Percentiles rank a stretch among this genome's conserved stretches.
Evolutionary conservation across 2,888 invertebrate genomes (phyloP).

Genomic region (Allygus modestus): DNA sequence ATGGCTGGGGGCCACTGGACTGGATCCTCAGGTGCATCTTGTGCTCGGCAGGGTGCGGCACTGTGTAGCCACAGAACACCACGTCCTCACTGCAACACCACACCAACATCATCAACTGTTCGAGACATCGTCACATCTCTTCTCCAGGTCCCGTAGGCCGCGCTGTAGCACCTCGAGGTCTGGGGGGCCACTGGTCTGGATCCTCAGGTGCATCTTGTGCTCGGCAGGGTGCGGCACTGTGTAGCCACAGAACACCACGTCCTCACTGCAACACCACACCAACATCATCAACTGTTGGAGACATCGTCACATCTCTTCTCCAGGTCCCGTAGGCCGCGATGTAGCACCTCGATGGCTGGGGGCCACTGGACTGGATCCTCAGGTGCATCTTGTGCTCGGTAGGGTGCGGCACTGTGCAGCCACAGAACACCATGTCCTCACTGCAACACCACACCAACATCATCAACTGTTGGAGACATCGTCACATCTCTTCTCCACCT

Average conservation of each 20-base stretch:
- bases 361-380: constrained; percentile 87
- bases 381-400: constrained; percentile 95
- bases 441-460: too few species aligned
- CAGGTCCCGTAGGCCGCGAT: constrained; percentile 88
- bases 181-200: constrained; percentile 85
- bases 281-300: constrained; percentile 75
- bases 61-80: constrained; percentile 85
- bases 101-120: constrained; percentile 72
- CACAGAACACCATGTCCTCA: constrained; percentile 73
- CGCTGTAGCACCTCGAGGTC: constrained; percentile 88
- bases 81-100: neutral
- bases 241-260: constrained; percentile 80
- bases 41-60: constrained; percentile 96
- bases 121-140: constrained; percentile 87
- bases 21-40: constrained; percentile 96
- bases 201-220: constrained; percentile 92
- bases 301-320: constrained; percentile 89
- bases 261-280: too few species aligned
- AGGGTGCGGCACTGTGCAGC: constrained; percentile 97
- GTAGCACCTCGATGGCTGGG: constrained; percentile 86
- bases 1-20: constrained; percentile 82
- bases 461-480: constrained; percentile 81
- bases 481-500: constrained; percentile 88
- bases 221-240: constrained; percentile 97
- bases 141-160: constrained; percentile 88